Evolutionary conservation across 2,888 invertebrate species (phyloP).

Genomic region (Diplolepis rosae): DNA sequence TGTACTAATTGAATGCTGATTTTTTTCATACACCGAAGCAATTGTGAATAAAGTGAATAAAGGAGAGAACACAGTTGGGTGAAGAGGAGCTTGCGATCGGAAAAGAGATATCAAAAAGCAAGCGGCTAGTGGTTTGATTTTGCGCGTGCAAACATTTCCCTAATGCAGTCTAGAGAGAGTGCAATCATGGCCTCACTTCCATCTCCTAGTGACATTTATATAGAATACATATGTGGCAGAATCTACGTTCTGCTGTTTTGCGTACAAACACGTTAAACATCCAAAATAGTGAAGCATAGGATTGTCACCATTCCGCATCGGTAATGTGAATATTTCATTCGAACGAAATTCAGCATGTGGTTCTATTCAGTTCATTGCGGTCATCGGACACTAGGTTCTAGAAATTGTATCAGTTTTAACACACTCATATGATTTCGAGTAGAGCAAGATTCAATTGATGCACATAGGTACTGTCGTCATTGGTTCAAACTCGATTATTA

Average conservation of each 20-base stretch:
- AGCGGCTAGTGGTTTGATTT: too few relatives aligned
- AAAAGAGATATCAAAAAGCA: too few relatives aligned
- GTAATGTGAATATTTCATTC: slow-evolving; percentile 20
- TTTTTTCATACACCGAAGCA: too few relatives aligned
- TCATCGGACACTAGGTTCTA: not conserved
- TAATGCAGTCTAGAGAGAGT: not conserved
- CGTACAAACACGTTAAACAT: not conserved
- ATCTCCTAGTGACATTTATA: not conserved
- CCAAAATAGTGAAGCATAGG: not conserved
- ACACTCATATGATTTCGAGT: not conserved
- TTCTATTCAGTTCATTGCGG: not conserved
- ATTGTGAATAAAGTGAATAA: too few relatives aligned
- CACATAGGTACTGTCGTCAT: too few relatives aligned
- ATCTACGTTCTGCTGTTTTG: not conserved
- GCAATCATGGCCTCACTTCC: not conserved
- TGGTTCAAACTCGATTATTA: not conserved
- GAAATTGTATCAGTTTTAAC: slow-evolving; percentile 1
- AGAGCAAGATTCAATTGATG: not conserved
- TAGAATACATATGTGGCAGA: not conserved
- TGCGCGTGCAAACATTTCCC: too few relatives aligned
- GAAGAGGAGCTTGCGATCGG: too few relatives aligned
- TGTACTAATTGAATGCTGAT: too few relatives aligned
- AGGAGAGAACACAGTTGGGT: too few relatives aligned
- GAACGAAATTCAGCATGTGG: not conserved
- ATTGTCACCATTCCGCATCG: not conserved